phyloP scores from a whole-genome alignment of 2,888 invertebrate species.

The Lepas anatifera region DNA sequence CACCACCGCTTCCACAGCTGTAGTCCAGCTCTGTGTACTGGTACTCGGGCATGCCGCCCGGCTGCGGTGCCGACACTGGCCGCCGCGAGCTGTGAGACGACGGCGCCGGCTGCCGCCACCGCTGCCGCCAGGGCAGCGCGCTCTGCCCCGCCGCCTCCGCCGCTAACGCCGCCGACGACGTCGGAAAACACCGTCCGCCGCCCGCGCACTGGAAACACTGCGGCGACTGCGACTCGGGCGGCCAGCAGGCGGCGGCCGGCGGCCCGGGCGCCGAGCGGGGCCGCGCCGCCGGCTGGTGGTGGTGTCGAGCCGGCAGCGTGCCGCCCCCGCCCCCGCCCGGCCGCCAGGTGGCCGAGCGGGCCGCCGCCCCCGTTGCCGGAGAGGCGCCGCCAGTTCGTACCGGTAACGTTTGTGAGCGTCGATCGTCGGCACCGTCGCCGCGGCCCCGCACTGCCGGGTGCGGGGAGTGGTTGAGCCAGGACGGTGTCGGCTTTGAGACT shows the following conservation, averaged over 20 bases:
- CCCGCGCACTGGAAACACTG: slow-evolving; percentile 2
- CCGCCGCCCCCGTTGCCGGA: neutral
- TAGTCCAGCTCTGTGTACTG: neutral
- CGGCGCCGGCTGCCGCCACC: neutral
- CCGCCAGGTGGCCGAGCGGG: neutral
- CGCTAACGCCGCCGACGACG: no score
- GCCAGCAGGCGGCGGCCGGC: neutral
- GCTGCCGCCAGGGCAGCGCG: neutral
- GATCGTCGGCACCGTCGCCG: neutral
- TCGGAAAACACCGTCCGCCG: neutral
- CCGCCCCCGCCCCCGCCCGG: neutral
- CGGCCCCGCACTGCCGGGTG: neutral
- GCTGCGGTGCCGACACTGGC: neutral
- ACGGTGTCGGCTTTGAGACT: no score
- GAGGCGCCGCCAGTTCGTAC: neutral
- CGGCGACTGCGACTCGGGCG: neutral
- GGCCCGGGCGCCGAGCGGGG: slow-evolving; percentile 4
- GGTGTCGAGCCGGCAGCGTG: neutral
- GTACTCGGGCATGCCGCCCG: neutral
- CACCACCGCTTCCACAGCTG: neutral
- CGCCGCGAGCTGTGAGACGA: neutral
- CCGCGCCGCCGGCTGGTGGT: neutral
- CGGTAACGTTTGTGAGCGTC: neutral
- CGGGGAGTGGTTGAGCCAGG: no score
- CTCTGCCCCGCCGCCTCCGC: neutral